Evolutionary conservation across 1,140 invertebrate genomes (phyloP).

Genomic region (Drosophila truncata): DNA sequence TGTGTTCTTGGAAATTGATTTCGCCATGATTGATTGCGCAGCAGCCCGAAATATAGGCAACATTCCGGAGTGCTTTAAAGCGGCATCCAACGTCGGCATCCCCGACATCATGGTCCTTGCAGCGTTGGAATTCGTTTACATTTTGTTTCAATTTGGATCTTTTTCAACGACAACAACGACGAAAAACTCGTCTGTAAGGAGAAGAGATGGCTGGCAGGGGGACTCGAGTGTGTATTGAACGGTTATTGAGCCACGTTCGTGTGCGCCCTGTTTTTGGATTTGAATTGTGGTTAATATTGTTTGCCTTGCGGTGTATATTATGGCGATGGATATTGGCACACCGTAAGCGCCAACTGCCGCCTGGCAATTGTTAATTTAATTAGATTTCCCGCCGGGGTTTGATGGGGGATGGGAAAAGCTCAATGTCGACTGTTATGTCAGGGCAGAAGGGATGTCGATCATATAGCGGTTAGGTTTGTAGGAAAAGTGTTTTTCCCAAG

Average conservation of each 20-base stretch:
- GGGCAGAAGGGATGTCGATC: not conserved
- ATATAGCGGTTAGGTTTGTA: not conserved
- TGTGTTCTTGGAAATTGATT: constrained; percentile 74
- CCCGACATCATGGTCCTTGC: constrained; percentile 12
- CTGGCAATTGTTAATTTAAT: constrained; percentile 66
- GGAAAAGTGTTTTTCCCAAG: constrained; percentile 29
- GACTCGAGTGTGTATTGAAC: constrained; percentile 34
- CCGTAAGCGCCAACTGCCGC: constrained; percentile 1
- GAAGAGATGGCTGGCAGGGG: not conserved
- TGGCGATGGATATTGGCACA: constrained; percentile 23
- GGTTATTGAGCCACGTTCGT: constrained; percentile 68
- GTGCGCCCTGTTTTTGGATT: constrained; percentile 45
- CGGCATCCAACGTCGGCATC: constrained; percentile 15
- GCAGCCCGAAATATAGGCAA: constrained; percentile 61
- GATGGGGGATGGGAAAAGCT: not conserved
- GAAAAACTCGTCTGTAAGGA: constrained; percentile 27
- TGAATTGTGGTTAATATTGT: constrained; percentile 64
- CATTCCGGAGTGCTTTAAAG: constrained; percentile 46
- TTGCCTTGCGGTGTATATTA: constrained; percentile 41
- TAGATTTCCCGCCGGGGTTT: constrained; percentile 36
- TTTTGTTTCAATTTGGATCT: constrained; percentile 79
- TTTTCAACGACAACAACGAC: constrained; percentile 30
- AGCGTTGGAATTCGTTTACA: constrained; percentile 54
- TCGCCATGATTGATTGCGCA: constrained; percentile 81
- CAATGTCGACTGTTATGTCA: not conserved